These are phyloP conservation scores for Hololepta plana DNA, from an alignment of 2,888 invertebrate genomes.

Conservation along the genomic window DNA sequence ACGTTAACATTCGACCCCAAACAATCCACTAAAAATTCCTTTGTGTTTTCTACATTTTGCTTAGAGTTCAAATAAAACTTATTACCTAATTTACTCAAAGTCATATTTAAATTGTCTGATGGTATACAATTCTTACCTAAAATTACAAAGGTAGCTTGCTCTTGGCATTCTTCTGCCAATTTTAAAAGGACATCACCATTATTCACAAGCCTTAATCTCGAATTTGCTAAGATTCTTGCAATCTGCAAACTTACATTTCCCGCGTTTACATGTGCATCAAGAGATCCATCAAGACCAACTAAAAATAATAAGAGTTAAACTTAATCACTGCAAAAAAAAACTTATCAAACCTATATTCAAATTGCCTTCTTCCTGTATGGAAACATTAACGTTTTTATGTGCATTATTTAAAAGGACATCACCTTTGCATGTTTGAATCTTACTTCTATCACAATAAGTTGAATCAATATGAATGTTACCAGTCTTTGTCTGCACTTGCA, in stretches of 20 bases:
- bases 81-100: conserved; percentile 7
- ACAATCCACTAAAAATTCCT: conserved; percentile 16
- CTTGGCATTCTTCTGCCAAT: conserved; percentile 17
- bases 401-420: conserved; percentile 17
- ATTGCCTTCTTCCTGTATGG: conserved; percentile 15
- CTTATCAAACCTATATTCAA: conserved; percentile 16
- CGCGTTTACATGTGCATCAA: conserved; percentile 16
- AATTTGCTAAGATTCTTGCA: conserved; percentile 18
- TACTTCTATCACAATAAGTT: conserved; percentile 18
- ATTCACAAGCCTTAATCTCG: conserved; percentile 17
- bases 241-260: conserved; percentile 21
- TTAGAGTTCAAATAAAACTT: conserved; percentile 11
- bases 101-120: conserved; percentile 11
- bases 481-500: conserved; percentile 14
- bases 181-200: too few relatives aligned
- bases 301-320: conserved; percentile 10
- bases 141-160: conserved; percentile 15
- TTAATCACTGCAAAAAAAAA: conserved; percentile 1
- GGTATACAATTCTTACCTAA: conserved; percentile 7
- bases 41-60: too few relatives aligned
- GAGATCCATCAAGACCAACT: conserved; percentile 25
- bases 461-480: conserved; percentile 19
- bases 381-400: conserved; percentile 18
- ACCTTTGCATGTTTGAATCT: conserved; percentile 16
- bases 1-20: conserved; percentile 13